phyloP scores from a whole-genome alignment of 2,797 vertebrate genomes.

The Threskiornis aethiopicus region DNA sequence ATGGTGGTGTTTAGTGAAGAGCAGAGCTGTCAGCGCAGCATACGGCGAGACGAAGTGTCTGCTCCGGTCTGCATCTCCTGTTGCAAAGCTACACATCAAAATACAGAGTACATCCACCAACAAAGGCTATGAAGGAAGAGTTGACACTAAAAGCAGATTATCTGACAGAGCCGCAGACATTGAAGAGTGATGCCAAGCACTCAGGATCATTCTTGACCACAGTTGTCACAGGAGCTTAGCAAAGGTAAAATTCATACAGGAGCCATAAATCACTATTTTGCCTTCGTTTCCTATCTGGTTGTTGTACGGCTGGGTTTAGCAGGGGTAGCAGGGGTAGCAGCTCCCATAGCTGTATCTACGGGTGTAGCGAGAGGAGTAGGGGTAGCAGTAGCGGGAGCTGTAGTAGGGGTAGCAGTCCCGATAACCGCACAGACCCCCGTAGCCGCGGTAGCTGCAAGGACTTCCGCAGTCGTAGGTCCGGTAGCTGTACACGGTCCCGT shows the following conservation, averaged over 20 bases:
- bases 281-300: accelerated
- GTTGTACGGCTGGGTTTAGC: not conserved
- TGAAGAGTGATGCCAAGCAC: not conserved
- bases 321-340: constrained; percentile 3
- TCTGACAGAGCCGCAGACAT: accelerated
- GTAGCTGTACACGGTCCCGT: not conserved
- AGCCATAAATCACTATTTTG: accelerated
- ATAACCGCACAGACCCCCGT: not conserved
- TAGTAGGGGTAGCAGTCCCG: not conserved
- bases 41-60: accelerated
- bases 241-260: not conserved
- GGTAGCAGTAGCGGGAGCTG: not conserved
- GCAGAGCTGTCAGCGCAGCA: not conserved
- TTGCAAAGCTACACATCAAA: not conserved
- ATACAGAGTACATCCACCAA: not conserved
- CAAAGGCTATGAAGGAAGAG: not conserved
- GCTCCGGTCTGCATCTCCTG: not conserved
- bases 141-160: not conserved
- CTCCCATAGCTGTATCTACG: not conserved
- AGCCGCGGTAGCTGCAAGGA: not conserved
- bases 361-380: not conserved
- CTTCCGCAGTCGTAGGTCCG: not conserved
- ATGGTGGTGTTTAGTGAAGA: not conserved
- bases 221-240: accelerated
- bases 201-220: accelerated